Percentiles rank a stretch among this genome's conserved stretches.
Evolutionary conservation across 2,797 vertebrate species (phyloP).

Genomic region (Meriones psammophilus): DNA sequence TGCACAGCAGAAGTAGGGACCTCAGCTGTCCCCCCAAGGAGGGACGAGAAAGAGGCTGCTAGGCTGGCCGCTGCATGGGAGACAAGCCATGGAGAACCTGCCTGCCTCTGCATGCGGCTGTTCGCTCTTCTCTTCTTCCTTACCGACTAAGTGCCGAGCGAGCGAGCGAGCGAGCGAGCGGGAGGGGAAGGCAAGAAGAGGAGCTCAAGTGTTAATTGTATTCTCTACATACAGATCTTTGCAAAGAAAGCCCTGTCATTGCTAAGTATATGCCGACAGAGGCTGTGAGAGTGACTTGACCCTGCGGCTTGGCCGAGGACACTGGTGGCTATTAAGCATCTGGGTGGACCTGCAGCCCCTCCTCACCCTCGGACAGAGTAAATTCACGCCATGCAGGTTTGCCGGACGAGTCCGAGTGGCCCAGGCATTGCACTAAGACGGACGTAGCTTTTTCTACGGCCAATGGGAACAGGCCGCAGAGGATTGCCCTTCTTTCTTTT

Average conservation of each 20-base stretch:
- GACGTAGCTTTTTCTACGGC: slow-evolving; percentile 92
- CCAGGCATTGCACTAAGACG: slow-evolving; percentile 89
- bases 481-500: slow-evolving; percentile 84
- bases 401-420: slow-evolving; percentile 89
- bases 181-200: slow-evolving; percentile 89
- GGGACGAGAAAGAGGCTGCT: slow-evolving; percentile 86
- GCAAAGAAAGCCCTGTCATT: slow-evolving; percentile 94
- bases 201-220: slow-evolving; percentile 93
- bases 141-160: slow-evolving; percentile 88
- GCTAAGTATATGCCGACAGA: slow-evolving; percentile 94
- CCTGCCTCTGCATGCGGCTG: slow-evolving; percentile 93
- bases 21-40: slow-evolving; percentile 24
- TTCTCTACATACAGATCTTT: slow-evolving; percentile 95
- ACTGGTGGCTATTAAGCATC: slow-evolving; percentile 91
- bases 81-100: slow-evolving; percentile 89
- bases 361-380: slow-evolving; percentile 91
- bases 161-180: slow-evolving; percentile 74
- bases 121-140: slow-evolving; percentile 88
- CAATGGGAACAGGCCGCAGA: slow-evolving; percentile 92
- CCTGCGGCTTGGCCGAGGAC: slow-evolving; percentile 90
- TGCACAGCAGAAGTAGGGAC: slow-evolving; percentile 85
- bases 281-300: slow-evolving; percentile 93
- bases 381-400: slow-evolving; percentile 91
- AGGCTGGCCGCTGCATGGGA: slow-evolving; percentile 91
- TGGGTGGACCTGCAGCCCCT: slow-evolving; percentile 91